Evolutionary conservation across 2,113 vertebrate genomes (phyloP), one percentile per base, ranked within the genome.

Genomic region (Gnathonemus echidnorhynchus): DNA sequence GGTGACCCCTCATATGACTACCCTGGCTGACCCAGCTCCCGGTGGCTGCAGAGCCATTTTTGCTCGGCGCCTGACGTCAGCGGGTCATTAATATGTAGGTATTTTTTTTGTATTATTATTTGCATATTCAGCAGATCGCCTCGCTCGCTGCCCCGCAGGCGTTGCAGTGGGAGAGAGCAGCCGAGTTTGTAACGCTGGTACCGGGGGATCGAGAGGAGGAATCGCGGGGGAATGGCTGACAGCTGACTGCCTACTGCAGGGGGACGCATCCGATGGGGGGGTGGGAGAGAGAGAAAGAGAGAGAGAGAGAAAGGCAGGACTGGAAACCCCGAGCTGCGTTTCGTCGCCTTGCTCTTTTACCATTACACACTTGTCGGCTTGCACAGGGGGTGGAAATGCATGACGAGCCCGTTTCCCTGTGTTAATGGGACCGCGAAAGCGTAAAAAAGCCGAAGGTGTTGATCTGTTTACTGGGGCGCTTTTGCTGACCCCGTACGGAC

Each of bases 371-470:
- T 88, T 89, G 87, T 91, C 52, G 85, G 70, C 83, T 85, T n/a
- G 85, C 89, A n/a, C 66, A 52, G 24, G 92, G 88, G 62, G n/a
- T 70, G 62, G 62, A 70, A 90, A 89, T 84, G 86, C 66, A 85
- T 31, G 39, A 90, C 39, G 53, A 53, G 90, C 86, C 91, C 49
- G 90, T 35, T 77, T 88, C 88, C 88, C 74, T 92, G 89, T 90
- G 93, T 95, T 95, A 93, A 95, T 93, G 94, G 93, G 92, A 94
- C 92, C 92, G 58, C 92, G 86, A 92, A 95, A 93, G 93, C 93
- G 93, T 88, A 93, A 94, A 87, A 91, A 92, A 92, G n/a, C 49
- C 50, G 86, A 87, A 94, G 94, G 94, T 95, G 90, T 92, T 86
- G 93, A 92, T 94, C 92, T 93, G 93, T 93, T 92, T 94, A 93